Percentiles rank a stretch among this genome's conserved stretches.
Conservation (phyloP, 2,888 invertebrate genomes). For the Blomia tropicalis region DNA sequence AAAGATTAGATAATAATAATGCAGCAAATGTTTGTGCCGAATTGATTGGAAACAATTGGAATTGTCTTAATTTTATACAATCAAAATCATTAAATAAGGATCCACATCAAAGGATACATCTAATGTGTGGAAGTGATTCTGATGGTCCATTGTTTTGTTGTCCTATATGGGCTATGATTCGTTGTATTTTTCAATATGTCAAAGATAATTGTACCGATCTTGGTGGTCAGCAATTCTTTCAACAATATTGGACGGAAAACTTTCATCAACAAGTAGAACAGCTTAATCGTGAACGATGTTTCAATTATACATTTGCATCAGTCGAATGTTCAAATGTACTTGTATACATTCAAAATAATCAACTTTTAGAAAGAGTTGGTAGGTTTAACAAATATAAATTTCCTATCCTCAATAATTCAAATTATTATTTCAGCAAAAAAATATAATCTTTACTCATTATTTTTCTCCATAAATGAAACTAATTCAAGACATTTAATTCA, state of each 20-base stretch:
- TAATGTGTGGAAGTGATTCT: not conserved
- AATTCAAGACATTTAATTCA: too few species aligned
- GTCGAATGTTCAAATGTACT: not conserved
- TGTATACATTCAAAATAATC: not conserved
- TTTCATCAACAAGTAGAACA: not conserved
- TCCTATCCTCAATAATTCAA: too few species aligned
- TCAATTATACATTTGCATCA: not conserved
- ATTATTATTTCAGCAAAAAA: too few species aligned
- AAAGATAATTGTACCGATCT: not conserved
- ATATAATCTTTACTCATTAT: too few species aligned
- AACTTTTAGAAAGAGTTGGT: not conserved
- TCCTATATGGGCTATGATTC: slow-evolving; percentile 1
- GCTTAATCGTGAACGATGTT: not conserved
- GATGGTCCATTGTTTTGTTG: slow-evolving; percentile 1
- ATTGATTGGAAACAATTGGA: not conserved
- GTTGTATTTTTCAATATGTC: not conserved
- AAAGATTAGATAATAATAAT: not conserved
- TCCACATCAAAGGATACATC: not conserved
- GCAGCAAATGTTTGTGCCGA: not conserved
- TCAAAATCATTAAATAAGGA: not conserved
- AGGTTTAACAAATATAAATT: too few species aligned
- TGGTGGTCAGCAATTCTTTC: not conserved
- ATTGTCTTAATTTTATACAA: not conserved
- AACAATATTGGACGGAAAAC: not conserved
- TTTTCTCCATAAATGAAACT: too few species aligned